phyloP scores from a whole-genome alignment of 2,113 vertebrate genomes.

The Monopterus albus region DNA sequence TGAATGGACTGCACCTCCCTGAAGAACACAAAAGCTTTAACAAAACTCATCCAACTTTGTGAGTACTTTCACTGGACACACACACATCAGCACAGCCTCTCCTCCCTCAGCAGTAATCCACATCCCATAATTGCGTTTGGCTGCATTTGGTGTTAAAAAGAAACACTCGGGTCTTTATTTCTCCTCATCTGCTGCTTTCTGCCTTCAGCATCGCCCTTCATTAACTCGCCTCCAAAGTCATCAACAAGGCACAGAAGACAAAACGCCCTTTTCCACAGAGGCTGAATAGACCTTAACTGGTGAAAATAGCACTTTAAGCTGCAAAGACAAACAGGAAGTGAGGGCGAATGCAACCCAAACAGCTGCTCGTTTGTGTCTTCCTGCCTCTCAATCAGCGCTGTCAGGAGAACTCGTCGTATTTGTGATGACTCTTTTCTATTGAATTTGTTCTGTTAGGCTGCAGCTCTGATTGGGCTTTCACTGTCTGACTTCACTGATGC shows the following conservation, averaged over 20 bases:
- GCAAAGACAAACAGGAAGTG: slow-evolving; percentile 59
- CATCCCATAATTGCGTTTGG: slow-evolving; percentile 50
- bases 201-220: slow-evolving; percentile 38
- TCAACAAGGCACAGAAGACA: slow-evolving; percentile 50
- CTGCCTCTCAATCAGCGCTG: slow-evolving; percentile 37
- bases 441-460: slow-evolving; percentile 25
- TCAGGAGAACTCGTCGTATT: slow-evolving; percentile 30
- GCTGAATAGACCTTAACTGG: slow-evolving; percentile 46
- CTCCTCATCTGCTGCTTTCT: slow-evolving; percentile 45
- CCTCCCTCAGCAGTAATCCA: slow-evolving; percentile 28
- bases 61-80: slow-evolving; percentile 3
- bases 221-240: slow-evolving; percentile 53
- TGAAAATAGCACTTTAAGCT: slow-evolving; percentile 29
- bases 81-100: slow-evolving; percentile 8
- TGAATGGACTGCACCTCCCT: not conserved
- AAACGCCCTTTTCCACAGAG: slow-evolving; percentile 12
- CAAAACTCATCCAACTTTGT: slow-evolving; percentile 19
- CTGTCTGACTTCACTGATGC: slow-evolving; percentile 26
- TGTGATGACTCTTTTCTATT: slow-evolving; percentile 20
- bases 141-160: slow-evolving; percentile 26
- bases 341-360: slow-evolving; percentile 29
- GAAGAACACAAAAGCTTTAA: not conserved
- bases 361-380: slow-evolving; percentile 44
- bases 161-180: slow-evolving; percentile 38
- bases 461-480: slow-evolving; percentile 60